These are phyloP conservation scores for Xenentodon cancila DNA, from an alignment of 2,797 vertebrate species.

Conservation along the genomic window DNA sequence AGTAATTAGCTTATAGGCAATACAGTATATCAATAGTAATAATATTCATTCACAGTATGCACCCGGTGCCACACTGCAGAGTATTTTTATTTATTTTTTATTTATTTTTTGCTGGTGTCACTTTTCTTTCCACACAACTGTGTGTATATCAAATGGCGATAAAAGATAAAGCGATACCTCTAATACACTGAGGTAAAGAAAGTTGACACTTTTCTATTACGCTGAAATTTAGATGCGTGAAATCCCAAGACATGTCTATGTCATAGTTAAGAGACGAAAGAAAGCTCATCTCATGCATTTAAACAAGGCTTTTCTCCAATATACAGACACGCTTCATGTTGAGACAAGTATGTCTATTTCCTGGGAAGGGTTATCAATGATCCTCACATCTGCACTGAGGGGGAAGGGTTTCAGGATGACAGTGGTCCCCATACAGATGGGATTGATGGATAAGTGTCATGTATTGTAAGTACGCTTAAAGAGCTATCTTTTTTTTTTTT, in stretches of 20 bases:
- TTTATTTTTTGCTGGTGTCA: slow-evolving; percentile 2
- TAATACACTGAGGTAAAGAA: slow-evolving; percentile 3
- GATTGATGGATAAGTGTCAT: slow-evolving; percentile 25
- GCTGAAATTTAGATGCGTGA: slow-evolving; percentile 26
- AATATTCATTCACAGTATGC: no score
- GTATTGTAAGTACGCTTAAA: slow-evolving; percentile 14
- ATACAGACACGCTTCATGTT: slow-evolving; percentile 44
- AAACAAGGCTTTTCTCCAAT: slow-evolving; percentile 52
- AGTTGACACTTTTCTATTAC: slow-evolving; percentile 9
- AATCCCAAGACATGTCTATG: slow-evolving; percentile 27
- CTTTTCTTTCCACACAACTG: not conserved
- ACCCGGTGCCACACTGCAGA: not conserved
- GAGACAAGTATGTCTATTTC: slow-evolving; percentile 59
- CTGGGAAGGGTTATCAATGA: slow-evolving; percentile 46
- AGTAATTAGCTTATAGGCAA: not conserved
- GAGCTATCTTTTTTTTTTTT: slow-evolving; percentile 3
- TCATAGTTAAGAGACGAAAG: slow-evolving; percentile 13
- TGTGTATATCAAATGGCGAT: slow-evolving; percentile 28
- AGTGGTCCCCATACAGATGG: slow-evolving; percentile 26
- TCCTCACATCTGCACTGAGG: slow-evolving; percentile 43
- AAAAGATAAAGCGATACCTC: slow-evolving; percentile 19
- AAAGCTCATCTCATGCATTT: slow-evolving; percentile 38
- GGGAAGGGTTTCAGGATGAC: slow-evolving; percentile 40
- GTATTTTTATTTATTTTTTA: not conserved
- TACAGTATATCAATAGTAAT: no score